Evolutionary conservation across 2,797 vertebrate genomes (phyloP), one percentile per base, ranked within the genome.

Genomic region (Sebastes variabilis): DNA sequence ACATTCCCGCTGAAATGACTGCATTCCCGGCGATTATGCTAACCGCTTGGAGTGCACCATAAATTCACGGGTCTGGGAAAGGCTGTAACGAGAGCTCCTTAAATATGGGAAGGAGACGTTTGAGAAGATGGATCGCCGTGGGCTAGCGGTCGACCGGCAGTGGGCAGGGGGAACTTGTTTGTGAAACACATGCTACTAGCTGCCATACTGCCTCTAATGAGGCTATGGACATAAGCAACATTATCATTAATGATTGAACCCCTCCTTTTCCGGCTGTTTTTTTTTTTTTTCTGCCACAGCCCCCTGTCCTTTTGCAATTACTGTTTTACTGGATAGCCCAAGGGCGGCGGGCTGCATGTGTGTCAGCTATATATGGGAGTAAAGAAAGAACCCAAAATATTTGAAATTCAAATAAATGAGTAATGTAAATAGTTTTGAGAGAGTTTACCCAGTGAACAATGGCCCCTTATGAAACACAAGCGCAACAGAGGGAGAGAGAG

Each of bases 351-450:
- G 77, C 84, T 60, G 86, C 88, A 89, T 92, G 86, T 90, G 86
- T 82, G 80, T 81, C 59, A 27, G 84, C 87, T 80, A 81, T 80
- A 81, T 78, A 85, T 46, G 30, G 65, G 68, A 27, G 83, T 38
- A 77, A 77, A 72, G 56, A 92, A 88, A 84, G 86, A 75, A 79
- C 77, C 84, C 91, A 85, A 94, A 94, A 96, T 95, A 96, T 96
- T 95, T 95, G 95, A 97, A 98, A 98, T 97, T 96, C 96, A 97
- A 97, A 98, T 97, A 98, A 98, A 97, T 97, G 97, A 97, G 97
- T 97, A 99, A 97, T 97, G 97, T 98, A 97, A 98, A 99, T 98
- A 98, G 97, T 98, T 98, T 97, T 95, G 95, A 97, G 97, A 97
- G 97, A 98, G 98, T 99, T 98, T 99, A 97, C 96, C 96, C 97